Evolutionary conservation across 2,113 vertebrate genomes (phyloP).

Genomic region (Ammodytes marinus): DNA sequence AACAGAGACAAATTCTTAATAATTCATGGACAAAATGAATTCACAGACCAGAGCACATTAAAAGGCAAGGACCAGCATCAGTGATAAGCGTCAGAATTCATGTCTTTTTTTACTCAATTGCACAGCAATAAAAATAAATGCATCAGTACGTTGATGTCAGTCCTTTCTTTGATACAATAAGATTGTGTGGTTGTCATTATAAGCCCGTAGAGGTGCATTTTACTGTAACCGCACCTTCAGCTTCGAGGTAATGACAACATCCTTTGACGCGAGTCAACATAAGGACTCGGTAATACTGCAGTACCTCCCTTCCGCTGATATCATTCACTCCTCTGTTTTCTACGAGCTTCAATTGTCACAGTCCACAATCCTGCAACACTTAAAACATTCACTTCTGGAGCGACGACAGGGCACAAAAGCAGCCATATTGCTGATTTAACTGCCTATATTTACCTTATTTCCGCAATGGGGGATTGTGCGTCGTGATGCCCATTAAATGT

Average conservation of each 20-base stretch:
- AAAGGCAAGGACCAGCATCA: constrained; percentile 16
- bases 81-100: constrained; percentile 2
- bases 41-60: constrained; percentile 22
- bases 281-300: constrained; percentile 70
- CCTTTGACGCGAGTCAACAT: constrained; percentile 73
- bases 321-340: constrained; percentile 58
- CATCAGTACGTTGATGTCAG: not conserved
- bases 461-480: constrained; percentile 54
- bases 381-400: constrained; percentile 39
- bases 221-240: constrained; percentile 79
- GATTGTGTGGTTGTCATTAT: not conserved
- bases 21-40: constrained; percentile 34
- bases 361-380: constrained; percentile 37
- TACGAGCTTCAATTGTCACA: constrained; percentile 29
- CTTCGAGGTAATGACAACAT: constrained; percentile 80
- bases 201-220: constrained; percentile 49
- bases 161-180: not conserved
- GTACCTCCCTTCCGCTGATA: constrained; percentile 65
- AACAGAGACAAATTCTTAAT: constrained; percentile 35
- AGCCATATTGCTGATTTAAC: constrained; percentile 69
- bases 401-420: constrained; percentile 44
- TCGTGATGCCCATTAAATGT: constrained; percentile 62
- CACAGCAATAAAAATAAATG: not conserved
- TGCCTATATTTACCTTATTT: constrained; percentile 67
- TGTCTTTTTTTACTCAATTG: constrained; percentile 2